Evolutionary conservation across 2,797 vertebrate species (phyloP).

Genomic region (Notamacropus eugenii): DNA sequence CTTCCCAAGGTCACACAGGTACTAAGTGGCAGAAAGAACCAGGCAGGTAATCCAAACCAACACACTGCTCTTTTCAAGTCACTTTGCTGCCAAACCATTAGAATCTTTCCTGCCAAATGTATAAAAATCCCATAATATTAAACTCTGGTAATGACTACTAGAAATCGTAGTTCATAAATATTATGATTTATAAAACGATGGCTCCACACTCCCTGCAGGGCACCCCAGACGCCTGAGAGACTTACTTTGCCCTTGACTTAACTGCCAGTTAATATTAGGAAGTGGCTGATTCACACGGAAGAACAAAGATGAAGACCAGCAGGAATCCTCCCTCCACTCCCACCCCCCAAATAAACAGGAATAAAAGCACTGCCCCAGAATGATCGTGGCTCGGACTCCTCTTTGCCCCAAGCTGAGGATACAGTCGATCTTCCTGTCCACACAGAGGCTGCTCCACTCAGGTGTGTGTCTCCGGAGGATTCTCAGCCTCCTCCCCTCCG

Average conservation of each 20-base stretch:
- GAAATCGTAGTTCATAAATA: not conserved
- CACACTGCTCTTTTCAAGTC: not conserved
- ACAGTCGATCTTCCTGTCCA: slow-evolving; percentile 71
- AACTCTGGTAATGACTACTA: not conserved
- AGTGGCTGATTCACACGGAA: not conserved
- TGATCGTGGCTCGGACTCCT: not conserved
- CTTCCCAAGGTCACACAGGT: not conserved
- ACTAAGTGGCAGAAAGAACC: not conserved
- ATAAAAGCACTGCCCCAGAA: not conserved
- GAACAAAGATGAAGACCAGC: not conserved
- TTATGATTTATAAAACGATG: not conserved
- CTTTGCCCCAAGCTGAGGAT: not conserved
- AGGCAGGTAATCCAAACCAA: not conserved
- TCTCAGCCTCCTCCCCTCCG: slow-evolving; percentile 29
- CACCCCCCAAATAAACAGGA: not conserved
- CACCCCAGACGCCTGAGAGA: not conserved
- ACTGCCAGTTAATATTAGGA: not conserved
- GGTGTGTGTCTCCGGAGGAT: slow-evolving; percentile 42
- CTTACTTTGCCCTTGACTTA: not conserved
- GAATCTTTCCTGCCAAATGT: not conserved
- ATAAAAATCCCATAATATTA: not conserved
- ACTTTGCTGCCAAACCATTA: not conserved
- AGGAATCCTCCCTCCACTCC: not conserved
- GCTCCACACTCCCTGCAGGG: not conserved
- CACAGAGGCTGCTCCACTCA: slow-evolving; percentile 51